Evolutionary conservation across 2,797 vertebrate species (phyloP).

Genomic region (Enteromius paludinosus): DNA sequence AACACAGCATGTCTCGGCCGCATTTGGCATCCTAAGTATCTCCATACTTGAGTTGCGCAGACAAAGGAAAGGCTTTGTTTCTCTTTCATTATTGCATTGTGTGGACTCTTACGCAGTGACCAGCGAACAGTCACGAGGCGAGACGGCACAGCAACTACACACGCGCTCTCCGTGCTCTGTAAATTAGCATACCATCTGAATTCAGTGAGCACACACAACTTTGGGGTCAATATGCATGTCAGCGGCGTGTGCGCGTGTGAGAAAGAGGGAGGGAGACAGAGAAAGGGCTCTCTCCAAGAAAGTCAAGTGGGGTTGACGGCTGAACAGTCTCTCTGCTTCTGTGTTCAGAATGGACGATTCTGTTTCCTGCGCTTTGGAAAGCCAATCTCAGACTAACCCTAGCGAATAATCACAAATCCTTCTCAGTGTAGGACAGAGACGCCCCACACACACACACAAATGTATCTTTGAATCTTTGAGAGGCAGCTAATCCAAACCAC

Average conservation of each 20-base stretch:
- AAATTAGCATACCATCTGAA: slow-evolving; percentile 83
- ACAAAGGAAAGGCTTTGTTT: slow-evolving; percentile 58
- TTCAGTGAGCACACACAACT: slow-evolving; percentile 76
- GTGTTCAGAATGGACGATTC: slow-evolving; percentile 62
- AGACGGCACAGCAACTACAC: slow-evolving; percentile 61
- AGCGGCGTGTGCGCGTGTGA: slow-evolving; percentile 59
- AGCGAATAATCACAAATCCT: slow-evolving; percentile 73
- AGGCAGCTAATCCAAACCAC: slow-evolving; percentile 77
- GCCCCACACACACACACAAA: neutral
- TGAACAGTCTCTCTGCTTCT: slow-evolving; percentile 45
- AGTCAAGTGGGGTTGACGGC: slow-evolving; percentile 60
- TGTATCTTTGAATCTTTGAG: slow-evolving; percentile 66
- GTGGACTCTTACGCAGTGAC: slow-evolving; percentile 39
- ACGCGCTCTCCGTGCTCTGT: slow-evolving; percentile 49
- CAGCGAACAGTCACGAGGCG: slow-evolving; percentile 71
- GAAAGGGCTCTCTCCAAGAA: slow-evolving; percentile 49
- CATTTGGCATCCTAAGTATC: slow-evolving; percentile 50
- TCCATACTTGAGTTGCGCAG: slow-evolving; percentile 46
- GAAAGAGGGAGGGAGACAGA: slow-evolving; percentile 41
- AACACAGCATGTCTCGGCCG: slow-evolving; percentile 11
- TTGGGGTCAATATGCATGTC: slow-evolving; percentile 77
- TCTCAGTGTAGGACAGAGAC: slow-evolving; percentile 41
- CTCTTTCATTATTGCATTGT: slow-evolving; percentile 63
- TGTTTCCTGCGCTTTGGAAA: slow-evolving; percentile 74
- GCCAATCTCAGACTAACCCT: slow-evolving; percentile 79